These are phyloP conservation scores for Epinotia nisella DNA, from an alignment of 2,888 invertebrate species.

Conservation along the genomic window DNA sequence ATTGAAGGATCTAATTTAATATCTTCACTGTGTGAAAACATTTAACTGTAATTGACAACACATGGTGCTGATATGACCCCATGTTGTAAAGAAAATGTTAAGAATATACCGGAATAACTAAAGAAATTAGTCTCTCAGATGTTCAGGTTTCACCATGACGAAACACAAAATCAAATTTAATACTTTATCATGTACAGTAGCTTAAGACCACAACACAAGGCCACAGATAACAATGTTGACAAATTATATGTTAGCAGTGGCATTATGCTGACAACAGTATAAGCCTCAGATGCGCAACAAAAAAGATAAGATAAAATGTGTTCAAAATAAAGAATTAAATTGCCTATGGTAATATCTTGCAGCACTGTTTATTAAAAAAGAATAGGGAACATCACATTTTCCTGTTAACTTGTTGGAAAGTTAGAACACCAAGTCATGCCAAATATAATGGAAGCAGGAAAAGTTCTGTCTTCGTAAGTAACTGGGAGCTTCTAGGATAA, in stretches of 20 bases:
- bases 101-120: too few species aligned
- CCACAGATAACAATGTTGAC: constrained; percentile 33
- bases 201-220: constrained; percentile 31
- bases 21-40: too few species aligned
- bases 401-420: not conserved
- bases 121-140: not conserved
- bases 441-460: constrained; percentile 4
- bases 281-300: constrained; percentile 22
- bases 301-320: constrained; percentile 17
- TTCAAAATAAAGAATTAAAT: constrained; percentile 1
- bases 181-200: constrained; percentile 27
- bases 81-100: too few species aligned
- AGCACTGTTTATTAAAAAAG: not conserved
- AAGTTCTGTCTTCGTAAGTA: constrained; percentile 2
- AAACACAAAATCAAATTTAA: not conserved
- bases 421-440: not conserved
- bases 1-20: too few species aligned
- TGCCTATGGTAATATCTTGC: not conserved
- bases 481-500: not conserved
- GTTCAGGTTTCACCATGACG: not conserved
- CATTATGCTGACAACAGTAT: constrained; percentile 22
- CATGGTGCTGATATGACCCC: too few species aligned
- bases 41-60: too few species aligned
- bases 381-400: not conserved
- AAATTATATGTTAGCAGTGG: constrained; percentile 36